These are phyloP conservation scores for Poeciliopsis infans DNA, from an alignment of 2,797 vertebrate genomes.

Conservation along the genomic window DNA sequence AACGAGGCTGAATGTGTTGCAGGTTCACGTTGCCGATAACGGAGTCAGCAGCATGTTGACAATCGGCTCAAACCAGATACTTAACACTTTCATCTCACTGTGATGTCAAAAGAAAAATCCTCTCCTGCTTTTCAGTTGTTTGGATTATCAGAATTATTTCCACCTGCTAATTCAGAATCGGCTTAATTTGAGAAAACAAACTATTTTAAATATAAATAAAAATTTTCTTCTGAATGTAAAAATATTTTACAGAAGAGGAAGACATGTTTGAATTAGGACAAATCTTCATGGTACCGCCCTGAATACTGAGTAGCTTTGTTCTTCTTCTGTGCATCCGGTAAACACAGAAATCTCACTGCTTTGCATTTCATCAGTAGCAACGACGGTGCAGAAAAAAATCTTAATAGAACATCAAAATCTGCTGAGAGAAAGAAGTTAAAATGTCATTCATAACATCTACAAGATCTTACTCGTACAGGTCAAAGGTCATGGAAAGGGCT, in stretches of 20 bases:
- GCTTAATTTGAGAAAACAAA: neutral
- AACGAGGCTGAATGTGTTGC: neutral
- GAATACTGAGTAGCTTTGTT: too few relatives aligned
- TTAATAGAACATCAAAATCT: too few relatives aligned
- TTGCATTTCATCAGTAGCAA: too few relatives aligned
- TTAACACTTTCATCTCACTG: neutral
- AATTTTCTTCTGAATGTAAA: neutral
- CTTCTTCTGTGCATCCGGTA: too few relatives aligned
- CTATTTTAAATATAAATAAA: neutral
- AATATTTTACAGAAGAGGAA: neutral
- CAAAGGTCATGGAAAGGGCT: too few relatives aligned
- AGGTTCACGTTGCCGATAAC: neutral
- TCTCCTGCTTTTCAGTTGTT: neutral
- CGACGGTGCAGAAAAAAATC: too few relatives aligned
- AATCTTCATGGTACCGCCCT: too few relatives aligned
- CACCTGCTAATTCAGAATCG: neutral
- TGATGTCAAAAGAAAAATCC: neutral
- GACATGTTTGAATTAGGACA: too few relatives aligned
- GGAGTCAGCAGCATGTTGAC: neutral
- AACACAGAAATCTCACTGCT: too few relatives aligned
- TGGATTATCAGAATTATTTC: neutral
- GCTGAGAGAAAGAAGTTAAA: too few relatives aligned
- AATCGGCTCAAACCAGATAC: neutral
- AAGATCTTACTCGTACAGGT: too few relatives aligned
- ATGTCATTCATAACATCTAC: too few relatives aligned